These are phyloP conservation scores for Cladopsammia gracilis DNA, from an alignment of 64 coral and sea anemone genomes.

Conservation along the genomic window DNA sequence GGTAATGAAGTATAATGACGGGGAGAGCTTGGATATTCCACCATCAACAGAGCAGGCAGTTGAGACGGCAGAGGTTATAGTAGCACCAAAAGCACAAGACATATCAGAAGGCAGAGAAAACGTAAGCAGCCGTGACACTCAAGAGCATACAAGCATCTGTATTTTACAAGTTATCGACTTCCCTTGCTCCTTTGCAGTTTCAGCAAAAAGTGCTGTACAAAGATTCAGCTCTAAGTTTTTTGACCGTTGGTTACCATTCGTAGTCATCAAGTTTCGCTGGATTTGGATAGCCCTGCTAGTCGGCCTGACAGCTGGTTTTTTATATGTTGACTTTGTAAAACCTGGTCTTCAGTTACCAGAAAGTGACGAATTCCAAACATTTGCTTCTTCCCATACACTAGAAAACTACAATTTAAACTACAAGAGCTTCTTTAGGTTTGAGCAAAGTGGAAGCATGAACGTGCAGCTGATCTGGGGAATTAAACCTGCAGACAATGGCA, in stretches of 20 bases:
- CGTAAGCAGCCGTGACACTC: background rate
- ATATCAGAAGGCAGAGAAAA: background rate
- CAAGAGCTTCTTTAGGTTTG: conserved; percentile 82
- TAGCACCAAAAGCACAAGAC: conserved; percentile 17
- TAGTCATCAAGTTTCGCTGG: conserved; percentile 76
- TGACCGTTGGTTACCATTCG: conserved; percentile 65
- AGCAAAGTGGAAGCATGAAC: background rate
- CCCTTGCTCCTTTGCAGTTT: conserved; percentile 69
- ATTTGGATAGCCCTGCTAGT: conserved; percentile 77
- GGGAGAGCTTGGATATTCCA: background rate
- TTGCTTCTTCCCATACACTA: conserved; percentile 73
- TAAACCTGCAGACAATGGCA: conserved; percentile 82
- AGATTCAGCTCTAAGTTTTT: conserved; percentile 68
- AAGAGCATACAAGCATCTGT: conserved; percentile 1
- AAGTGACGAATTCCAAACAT: conserved; percentile 87
- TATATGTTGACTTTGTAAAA: conserved; percentile 76
- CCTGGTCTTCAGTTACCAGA: conserved; percentile 77
- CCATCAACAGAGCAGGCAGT: background rate
- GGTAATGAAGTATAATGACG: conserved; percentile 60
- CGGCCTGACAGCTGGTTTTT: conserved; percentile 74
- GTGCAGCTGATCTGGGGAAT: conserved; percentile 83
- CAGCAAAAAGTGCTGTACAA: conserved; percentile 36
- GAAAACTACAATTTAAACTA: conserved; percentile 86
- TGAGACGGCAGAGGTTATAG: background rate
- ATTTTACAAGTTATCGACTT: conserved; percentile 72